Evolutionary conservation across 2,888 invertebrate species (phyloP).

Genomic region (Polietes domitor): DNA sequence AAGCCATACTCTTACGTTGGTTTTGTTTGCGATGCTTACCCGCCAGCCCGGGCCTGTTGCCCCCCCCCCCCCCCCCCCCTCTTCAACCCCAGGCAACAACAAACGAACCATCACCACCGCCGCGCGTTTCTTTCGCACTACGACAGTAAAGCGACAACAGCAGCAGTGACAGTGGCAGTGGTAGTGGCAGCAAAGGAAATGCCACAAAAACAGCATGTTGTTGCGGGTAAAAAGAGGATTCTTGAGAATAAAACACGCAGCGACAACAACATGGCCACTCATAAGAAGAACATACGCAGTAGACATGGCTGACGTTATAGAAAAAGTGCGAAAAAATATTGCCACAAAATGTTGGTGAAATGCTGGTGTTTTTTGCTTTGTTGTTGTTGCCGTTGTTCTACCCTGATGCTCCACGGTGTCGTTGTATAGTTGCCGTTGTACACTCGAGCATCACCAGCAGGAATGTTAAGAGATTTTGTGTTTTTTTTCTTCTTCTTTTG

Average conservation of each 20-base stretch:
- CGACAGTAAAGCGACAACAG: conserved; percentile 10
- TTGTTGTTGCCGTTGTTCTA: background rate
- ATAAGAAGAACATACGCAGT: conserved; percentile 36
- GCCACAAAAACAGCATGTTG: conserved; percentile 44
- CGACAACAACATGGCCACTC: conserved; percentile 14
- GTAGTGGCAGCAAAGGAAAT: conserved; percentile 32
- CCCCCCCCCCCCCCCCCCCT: background rate
- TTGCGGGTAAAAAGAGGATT: conserved; percentile 17
- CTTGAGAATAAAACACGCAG: conserved; percentile 1
- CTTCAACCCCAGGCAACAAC: background rate
- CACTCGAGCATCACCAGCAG: conserved; percentile 36
- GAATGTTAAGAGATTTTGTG: conserved; percentile 36
- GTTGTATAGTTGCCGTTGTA: background rate
- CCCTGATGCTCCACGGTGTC: background rate
- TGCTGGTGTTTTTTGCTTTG: conserved; percentile 57
- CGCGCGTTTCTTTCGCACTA: background rate
- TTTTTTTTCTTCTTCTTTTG: conserved; percentile 7
- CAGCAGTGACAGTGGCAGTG: background rate
- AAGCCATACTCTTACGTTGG: conserved; percentile 23
- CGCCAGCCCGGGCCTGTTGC: background rate
- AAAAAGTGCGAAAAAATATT: conserved; percentile 50
- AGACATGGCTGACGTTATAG: conserved; percentile 19
- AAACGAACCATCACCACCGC: background rate
- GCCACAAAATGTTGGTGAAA: conserved; percentile 53
- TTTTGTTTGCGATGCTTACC: background rate